Evolutionary conservation across 2,113 vertebrate genomes (phyloP).

Genomic region (Ceyx cyanopectus): DNA sequence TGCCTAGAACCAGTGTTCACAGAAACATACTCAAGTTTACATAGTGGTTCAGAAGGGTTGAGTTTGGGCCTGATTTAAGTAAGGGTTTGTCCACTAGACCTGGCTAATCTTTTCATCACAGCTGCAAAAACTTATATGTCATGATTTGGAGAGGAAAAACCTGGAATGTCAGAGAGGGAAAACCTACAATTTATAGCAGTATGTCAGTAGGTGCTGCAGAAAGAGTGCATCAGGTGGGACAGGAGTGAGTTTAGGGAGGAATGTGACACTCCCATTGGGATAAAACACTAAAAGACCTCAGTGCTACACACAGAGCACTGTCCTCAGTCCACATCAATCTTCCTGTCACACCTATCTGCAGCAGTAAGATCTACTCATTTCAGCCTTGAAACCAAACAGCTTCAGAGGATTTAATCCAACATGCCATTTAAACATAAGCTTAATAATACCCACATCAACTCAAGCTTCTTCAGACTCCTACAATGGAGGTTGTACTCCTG

Average conservation of each 20-base stretch:
- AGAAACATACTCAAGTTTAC: background rate
- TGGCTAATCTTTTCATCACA: background rate
- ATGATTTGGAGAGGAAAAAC: background rate
- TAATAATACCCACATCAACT: background rate
- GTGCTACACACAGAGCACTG: background rate
- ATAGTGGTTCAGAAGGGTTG: background rate
- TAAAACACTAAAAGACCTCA: background rate
- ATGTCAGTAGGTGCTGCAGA: background rate
- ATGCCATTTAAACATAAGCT: background rate
- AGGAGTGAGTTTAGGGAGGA: background rate
- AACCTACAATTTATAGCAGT: background rate
- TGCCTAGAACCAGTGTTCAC: background rate
- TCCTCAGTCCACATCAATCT: background rate
- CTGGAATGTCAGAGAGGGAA: background rate
- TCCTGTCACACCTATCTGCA: background rate
- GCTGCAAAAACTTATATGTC: background rate
- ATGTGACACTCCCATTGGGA: background rate
- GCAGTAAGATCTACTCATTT: background rate
- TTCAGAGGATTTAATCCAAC: background rate
- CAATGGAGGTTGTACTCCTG: background rate
- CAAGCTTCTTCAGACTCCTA: background rate
- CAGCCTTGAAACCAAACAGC: background rate
- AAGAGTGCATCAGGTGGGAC: background rate
- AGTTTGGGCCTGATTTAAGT: background rate
- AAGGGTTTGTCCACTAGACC: background rate